Evolutionary conservation across 1,140 invertebrate species (phyloP), one percentile per base, ranked within the genome.

Genomic region (Hestina assimilis): DNA sequence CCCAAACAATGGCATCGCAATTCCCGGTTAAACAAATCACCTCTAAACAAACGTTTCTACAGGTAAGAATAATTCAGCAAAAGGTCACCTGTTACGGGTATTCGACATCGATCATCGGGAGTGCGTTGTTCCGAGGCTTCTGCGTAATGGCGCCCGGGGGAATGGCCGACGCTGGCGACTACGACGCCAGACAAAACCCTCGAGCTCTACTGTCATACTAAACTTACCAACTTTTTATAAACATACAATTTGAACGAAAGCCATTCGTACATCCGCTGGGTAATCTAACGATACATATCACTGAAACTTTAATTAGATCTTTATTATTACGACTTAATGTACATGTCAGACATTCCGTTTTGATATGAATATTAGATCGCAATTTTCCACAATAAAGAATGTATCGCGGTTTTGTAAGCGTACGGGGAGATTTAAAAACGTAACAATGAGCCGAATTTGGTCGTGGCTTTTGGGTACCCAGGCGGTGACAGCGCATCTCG

Each of bases 61-160:
- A 80, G 81, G 76, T 83, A 83, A 67, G 70, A 83, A 85, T 87
- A 85, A 84, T 84, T 84, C 75, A 83, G 65, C 55, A 69, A 85
- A 85, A 87, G 83, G 83, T 87, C 83, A 87, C 83, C 75, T 84
- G 81, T 85, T 83, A 79, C 71, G 72, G 75, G 78, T 74, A 78
- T 79, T 80, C 76, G 76, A 79, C 80, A 81, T 87, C 83, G 83
- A 87, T 87, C 84, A 87, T 87, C 74, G 77, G 81, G 79, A 76
- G 75, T 83, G 72, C 69, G 83, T 73, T 64, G 73, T 70, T 75
- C 65, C 75, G 75, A 75, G 72, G 78, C 77, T 72, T 68, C 66
- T 75, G 69, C 66, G 73, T 87, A 87, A 87, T 87, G 82, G 81
- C 55, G 66, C 84, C 82, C 84, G 20, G 31, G 84, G 82, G 84